Base-by-base conservation (phyloP, 2,888 invertebrate genomes). In the Thelaira solivaga region DNA sequence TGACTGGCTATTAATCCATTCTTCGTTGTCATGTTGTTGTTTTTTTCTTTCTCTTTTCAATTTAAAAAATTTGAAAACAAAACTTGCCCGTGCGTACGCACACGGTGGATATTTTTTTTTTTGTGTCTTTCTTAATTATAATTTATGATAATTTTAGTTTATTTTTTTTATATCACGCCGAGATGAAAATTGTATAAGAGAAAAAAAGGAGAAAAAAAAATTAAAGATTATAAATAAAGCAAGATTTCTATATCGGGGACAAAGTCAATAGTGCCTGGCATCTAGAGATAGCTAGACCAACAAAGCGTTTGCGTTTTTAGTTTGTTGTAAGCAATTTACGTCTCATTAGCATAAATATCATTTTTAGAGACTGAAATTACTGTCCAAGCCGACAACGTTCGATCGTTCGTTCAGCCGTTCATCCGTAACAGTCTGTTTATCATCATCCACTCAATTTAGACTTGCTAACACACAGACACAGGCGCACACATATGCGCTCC, bases 261-360 rank as follows among this genome's bases (percentile, higher is more conserved):
- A 31, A 4, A 57, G 3, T 36, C 4, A 43, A 55, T n/a, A 34
- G 6, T 6, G 4, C n/a, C 10, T 5, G 29, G 47, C 22, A 24
- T 59, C 55, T 2, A 34, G 16, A 26, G 47, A 45, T 24, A 31
- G 36, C n/a, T 51, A 53, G 36, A 43, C 31, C 18, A 49, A 65
- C 57, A 26, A n/a, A n/a, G n/a, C n/a, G n/a, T n/a, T n/a, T n/a
- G n/a, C n/a, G n/a, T n/a, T n/a, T n/a, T n/a, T n/a, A 0, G 10
- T 68, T 57, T 41, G 34, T 41, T 74, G 61, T 55, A 68, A 64
- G 53, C 45, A 45, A 67, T 72, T 61, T 62, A 71, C 51, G 49
- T 16, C 62, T 68, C 73, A 77, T 77, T 77, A 73, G 67, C 76
- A 77, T 77, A 69, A 59, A 59, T 68, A 59, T 39, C 34, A 20